Conservation (phyloP, 2,888 invertebrate genomes). For the Oligia fasciuncula region DNA sequence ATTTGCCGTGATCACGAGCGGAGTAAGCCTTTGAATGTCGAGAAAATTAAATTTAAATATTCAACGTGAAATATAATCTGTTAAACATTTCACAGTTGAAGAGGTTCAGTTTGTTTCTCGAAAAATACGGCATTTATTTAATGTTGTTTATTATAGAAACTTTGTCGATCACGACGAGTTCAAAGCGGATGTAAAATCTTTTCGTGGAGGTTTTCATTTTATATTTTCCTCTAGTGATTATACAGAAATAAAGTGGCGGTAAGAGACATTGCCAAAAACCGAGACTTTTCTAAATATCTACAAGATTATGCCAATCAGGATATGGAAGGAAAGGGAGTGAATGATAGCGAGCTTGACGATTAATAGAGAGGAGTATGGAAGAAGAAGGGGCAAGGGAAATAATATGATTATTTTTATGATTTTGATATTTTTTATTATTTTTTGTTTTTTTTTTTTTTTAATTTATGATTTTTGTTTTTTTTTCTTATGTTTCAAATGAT, state of each 20-base stretch:
- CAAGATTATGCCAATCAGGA: no score
- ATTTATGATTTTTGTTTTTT: no score
- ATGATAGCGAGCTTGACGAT: neutral
- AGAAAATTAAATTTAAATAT: slow-evolving; percentile 55
- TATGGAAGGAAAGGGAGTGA: neutral
- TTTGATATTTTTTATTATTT: no score
- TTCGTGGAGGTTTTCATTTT: neutral
- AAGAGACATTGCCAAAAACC: neutral
- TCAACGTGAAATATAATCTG: slow-evolving; percentile 41
- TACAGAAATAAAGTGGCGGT: neutral
- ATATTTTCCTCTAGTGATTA: neutral
- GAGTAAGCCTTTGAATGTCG: slow-evolving; percentile 39
- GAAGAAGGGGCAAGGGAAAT: no score
- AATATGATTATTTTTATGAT: no score
- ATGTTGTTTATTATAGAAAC: neutral
- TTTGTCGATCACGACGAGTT: slow-evolving; percentile 7
- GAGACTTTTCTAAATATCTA: neutral
- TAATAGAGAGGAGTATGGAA: no score
- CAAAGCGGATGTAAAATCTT: neutral
- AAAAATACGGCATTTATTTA: slow-evolving; percentile 31
- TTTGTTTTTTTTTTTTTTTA: no score
- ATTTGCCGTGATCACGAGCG: slow-evolving; percentile 51
- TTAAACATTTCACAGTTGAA: slow-evolving; percentile 30
- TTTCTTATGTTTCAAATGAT: no score
- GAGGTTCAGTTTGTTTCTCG: neutral